A percentile compares a stretch with the other conserved stretches of the same genome.
phyloP scores from a whole-genome alignment of 2,113 vertebrate genomes.

The Cichladusa arquata region DNA sequence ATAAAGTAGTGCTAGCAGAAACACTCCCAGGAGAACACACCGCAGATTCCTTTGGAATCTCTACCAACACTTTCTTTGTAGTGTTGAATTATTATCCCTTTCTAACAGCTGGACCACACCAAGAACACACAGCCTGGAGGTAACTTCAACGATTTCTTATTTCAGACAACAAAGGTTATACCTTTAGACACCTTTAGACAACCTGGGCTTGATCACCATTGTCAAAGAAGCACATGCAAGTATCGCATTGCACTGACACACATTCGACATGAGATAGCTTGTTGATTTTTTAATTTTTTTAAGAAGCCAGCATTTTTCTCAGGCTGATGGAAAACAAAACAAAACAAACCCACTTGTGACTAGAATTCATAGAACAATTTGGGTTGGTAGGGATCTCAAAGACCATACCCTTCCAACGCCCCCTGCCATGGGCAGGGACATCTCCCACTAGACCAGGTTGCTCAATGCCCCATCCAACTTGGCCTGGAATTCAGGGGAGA shows the following conservation, averaged over 20 bases:
- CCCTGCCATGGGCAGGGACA: background rate
- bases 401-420: rapidly evolving
- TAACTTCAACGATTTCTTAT: background rate
- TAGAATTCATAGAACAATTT: background rate
- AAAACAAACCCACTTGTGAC: background rate
- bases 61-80: background rate
- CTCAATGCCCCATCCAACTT: background rate
- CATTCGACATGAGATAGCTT: background rate
- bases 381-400: background rate
- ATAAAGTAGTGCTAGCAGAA: background rate
- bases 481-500: background rate
- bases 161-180: background rate
- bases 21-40: background rate
- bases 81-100: background rate
- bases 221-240: background rate
- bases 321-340: background rate
- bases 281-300: background rate
- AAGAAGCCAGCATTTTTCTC: background rate
- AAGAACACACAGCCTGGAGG: background rate
- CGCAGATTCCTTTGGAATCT: background rate
- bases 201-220: background rate
- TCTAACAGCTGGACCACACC: background rate
- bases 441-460: background rate
- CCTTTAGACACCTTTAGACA: background rate
- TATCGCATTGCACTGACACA: rapidly evolving